These are phyloP conservation scores for Tupaia chinensis DNA, from an alignment of 2,113 vertebrate genomes.

Conservation along the genomic window DNA sequence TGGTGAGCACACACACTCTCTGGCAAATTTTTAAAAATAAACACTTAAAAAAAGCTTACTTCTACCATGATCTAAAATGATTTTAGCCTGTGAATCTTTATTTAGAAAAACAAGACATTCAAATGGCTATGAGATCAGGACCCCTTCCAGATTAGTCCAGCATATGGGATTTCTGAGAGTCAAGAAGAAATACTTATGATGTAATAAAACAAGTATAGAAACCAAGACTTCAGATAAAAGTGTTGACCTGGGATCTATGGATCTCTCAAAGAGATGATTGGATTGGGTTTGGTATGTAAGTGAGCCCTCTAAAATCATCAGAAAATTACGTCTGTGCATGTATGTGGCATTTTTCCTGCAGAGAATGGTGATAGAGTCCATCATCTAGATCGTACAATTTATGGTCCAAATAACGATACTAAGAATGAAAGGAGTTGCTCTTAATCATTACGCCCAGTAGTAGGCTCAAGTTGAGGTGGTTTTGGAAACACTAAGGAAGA, in stretches of 20 bases:
- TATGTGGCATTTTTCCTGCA: not conserved
- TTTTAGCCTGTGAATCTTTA: not conserved
- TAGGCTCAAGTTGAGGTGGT: not conserved
- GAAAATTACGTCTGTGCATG: not conserved
- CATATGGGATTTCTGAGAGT: not conserved
- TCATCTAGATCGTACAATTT: not conserved
- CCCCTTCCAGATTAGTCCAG: not conserved
- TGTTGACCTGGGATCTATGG: not conserved
- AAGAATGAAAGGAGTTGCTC: not conserved
- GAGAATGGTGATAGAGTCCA: not conserved
- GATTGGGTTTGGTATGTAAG: not conserved
- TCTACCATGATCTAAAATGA: not conserved
- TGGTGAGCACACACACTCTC: too few species aligned
- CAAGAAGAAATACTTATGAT: conserved; percentile 5
- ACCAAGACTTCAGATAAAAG: not conserved
- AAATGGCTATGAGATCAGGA: not conserved
- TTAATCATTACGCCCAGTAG: not conserved
- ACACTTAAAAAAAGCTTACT: not conserved
- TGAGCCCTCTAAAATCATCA: not conserved
- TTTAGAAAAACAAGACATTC: not conserved
- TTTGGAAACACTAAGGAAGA: not conserved
- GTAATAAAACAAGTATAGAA: not conserved
- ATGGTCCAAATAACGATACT: not conserved
- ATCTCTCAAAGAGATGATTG: not conserved
- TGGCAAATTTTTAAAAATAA: too few species aligned